Base-by-base conservation (phyloP, 2,797 vertebrate genomes). In the Spheniscus humboldti region DNA sequence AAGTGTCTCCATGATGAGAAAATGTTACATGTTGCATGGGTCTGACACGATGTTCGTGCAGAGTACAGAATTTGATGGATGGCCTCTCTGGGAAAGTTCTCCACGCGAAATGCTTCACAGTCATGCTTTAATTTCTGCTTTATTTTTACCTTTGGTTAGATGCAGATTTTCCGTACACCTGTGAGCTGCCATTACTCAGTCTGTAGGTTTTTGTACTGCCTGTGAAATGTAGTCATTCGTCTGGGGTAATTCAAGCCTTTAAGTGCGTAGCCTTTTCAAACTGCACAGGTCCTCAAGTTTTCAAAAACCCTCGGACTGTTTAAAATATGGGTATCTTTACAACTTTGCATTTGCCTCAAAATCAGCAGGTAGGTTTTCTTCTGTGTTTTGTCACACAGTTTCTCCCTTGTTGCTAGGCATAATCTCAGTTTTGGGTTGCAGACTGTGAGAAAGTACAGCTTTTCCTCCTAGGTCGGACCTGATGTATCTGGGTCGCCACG, bases 51-150 rank as follows among this genome's bases (percentile, higher is more conserved):
- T 63, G 24, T 86, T 86, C 12, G 9, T 76, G 47, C 43, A 59
- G 55, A 74, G 53, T 7, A 63, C 43, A 43, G 43, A 39, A 69
- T 90, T 94, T 96, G 93, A 95, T 92, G 91, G 94, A 92, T 77
- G 90, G 45, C 24, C 67, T 94, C 69, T 90, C 41, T 33, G 59
- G 68, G 86, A 94, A 93, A 94, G 69, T 73, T 94, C 52, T 94
- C 47, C 24, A 86, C 93, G 91, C 53, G 50, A 72, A 64, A 88
- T 5, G 4, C 59, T 94, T 96, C 81, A 52, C 9, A 67, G 48
- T 52, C 24, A 33, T 96, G 31, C 53, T 92, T 93, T 96, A 95
- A 96, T 96, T 97, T 88, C 86, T 81, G 23, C 75, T 94, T 96
- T 93, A 84, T 94, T 94, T 96, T 96, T 77, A 56, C 71, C 56